Evolutionary conservation across 2,888 invertebrate genomes (phyloP), one percentile per base, ranked within the genome.

Genomic region (Heliconius ethilla): DNA sequence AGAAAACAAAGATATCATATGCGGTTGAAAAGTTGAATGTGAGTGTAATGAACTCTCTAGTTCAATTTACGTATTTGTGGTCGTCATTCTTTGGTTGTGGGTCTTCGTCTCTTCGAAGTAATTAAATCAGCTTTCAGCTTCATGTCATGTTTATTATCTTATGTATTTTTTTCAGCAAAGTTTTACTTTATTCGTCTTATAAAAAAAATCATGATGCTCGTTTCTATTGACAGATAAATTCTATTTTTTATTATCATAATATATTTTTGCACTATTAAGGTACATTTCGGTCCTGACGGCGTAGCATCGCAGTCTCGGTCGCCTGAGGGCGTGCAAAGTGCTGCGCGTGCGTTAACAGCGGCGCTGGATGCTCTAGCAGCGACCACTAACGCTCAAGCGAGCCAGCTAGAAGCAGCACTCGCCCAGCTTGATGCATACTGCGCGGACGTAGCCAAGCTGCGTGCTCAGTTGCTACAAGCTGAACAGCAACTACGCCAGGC

Each of bases 11-110:
- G 92, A 97, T 98, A 84, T 96, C 96, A 66, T 96, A 98, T 87
- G 97, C 98, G 77, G 96, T 98, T 85, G 98, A 98, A 91, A 98
- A 98, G 92, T 95, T 98, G 83, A 97, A 98, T 95, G 97, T 97
- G 94, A 95, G 94, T 94, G 70, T 59, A 79, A 37, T 69, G 10
- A n/a, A 9, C 10, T 22, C 18, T 75, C 76, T 67, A 63, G 63
- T 40, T 74, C 27, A 45, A 27, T 27, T 55, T 2, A 22, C 22
- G 11, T 59, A n/a, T 33, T 72, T 29, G 33, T 72, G 29, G 51
- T 7, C 55, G 55, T 33, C 6, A 25, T 45, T 25, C 40, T 2
- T 69, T 72, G 59, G 37, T 72, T 59, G 59, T 72, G 33, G 70
- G n/a, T 59, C 15, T 25, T 59, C 13, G 37, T 59, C n/a, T 13